phyloP scores from a whole-genome alignment of 2,113 vertebrate species.

The Brevimyrus niger region DNA sequence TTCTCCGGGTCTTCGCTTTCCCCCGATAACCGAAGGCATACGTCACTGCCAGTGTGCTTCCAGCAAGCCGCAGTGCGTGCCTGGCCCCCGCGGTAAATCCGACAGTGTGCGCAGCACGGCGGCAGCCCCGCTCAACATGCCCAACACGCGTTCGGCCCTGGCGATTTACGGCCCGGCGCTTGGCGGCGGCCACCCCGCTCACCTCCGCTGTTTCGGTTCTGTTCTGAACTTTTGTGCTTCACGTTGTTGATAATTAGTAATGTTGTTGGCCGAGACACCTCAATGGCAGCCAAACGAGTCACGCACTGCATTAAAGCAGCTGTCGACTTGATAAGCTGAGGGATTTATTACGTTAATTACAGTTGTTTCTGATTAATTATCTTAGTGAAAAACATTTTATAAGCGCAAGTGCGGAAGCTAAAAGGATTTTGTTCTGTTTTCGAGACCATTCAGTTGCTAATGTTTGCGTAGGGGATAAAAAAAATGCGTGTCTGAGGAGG shows the following conservation, averaged over 20 bases:
- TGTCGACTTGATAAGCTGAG: not conserved
- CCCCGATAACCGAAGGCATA: not conserved
- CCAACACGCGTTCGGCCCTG: not conserved
- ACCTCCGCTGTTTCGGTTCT: not conserved
- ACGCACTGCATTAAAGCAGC: not conserved
- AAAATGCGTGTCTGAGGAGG: not conserved
- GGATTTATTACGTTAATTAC: not conserved
- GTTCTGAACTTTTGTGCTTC: not conserved
- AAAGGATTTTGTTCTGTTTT: slow-evolving; percentile 2
- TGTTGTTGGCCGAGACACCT: not conserved
- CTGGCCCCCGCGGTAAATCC: not conserved
- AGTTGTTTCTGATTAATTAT: not conserved
- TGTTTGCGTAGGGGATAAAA: not conserved
- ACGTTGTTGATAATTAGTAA: not conserved
- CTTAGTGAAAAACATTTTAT: not conserved
- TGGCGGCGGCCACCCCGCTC: not conserved
- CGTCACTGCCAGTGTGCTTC: not conserved
- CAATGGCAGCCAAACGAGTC: not conserved
- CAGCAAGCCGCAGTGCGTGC: not conserved
- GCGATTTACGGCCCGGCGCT: not conserved
- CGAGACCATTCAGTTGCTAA: not conserved
- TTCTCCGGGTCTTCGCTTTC: not conserved
- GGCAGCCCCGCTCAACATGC: not conserved
- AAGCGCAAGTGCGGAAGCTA: not conserved
- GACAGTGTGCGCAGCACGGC: not conserved